These are phyloP conservation scores for Penaeus chinensis DNA, from an alignment of 1,140 invertebrate species.

Conservation along the genomic window DNA sequence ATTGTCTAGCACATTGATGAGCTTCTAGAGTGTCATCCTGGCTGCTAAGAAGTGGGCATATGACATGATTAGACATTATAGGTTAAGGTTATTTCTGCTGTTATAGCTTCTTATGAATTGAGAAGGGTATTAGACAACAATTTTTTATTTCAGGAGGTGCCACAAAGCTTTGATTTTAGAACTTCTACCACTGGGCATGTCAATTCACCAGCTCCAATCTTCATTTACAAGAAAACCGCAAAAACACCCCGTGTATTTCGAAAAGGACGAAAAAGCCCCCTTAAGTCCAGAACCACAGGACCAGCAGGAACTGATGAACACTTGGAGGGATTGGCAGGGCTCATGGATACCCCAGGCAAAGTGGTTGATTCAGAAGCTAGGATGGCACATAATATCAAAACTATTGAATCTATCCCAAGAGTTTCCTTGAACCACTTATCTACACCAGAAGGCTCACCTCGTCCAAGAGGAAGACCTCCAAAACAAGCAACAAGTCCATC, in stretches of 20 bases:
- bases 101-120: not conserved
- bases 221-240: slow-evolving; percentile 66
- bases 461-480: not conserved
- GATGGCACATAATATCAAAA: not conserved
- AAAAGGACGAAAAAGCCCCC: slow-evolving; percentile 65
- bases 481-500: not conserved
- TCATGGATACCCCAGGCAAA: slow-evolving; percentile 44
- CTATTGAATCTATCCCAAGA: not conserved
- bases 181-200: slow-evolving; percentile 67
- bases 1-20: too few relatives aligned
- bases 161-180: slow-evolving; percentile 40
- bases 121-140: not conserved
- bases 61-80: too few relatives aligned
- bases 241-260: slow-evolving; percentile 65
- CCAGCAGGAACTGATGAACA: not conserved
- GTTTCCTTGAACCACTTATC: not conserved
- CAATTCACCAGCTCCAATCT: slow-evolving; percentile 67
- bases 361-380: not conserved
- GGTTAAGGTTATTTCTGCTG: not conserved
- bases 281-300: not conserved
- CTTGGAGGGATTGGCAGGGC: slow-evolving; percentile 42
- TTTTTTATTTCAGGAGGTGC: slow-evolving; percentile 41
- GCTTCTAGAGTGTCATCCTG: too few relatives aligned
- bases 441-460: not conserved
- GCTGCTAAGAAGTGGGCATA: too few relatives aligned